Conservation (phyloP, 2,113 vertebrate genomes). For the Crotalus viridis region DNA sequence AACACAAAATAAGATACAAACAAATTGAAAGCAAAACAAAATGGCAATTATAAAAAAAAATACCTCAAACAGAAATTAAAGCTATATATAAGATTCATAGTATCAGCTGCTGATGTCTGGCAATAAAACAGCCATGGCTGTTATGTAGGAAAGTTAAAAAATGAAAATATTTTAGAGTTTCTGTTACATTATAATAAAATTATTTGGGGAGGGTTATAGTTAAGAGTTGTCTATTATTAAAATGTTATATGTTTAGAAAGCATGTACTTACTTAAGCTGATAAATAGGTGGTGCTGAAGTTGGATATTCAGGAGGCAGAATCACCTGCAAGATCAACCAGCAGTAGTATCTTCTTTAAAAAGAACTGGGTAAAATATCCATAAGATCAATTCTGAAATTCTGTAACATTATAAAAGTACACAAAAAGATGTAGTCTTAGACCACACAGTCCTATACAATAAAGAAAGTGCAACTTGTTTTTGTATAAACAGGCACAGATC, state of each 20-base stretch:
- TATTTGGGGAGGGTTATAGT: neutral
- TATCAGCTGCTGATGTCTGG: neutral
- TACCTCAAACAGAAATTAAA: neutral
- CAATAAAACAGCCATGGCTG: neutral
- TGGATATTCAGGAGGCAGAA: slow-evolving; percentile 89
- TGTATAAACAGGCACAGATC: neutral
- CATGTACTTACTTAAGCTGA: slow-evolving; percentile 88
- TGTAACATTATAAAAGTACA: neutral
- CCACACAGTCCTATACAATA: neutral
- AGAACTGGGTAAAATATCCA: neutral
- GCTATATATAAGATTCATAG: neutral
- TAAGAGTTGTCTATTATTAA: neutral
- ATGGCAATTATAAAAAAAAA: neutral
- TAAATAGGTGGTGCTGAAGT: slow-evolving; percentile 87
- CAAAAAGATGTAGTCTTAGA: neutral
- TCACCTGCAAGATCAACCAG: slow-evolving; percentile 76
- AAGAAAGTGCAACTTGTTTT: neutral
- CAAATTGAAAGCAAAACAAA: neutral
- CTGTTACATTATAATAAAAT: neutral
- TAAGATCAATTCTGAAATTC: neutral
- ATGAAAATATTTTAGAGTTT: neutral
- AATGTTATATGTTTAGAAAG: slow-evolving; percentile 4
- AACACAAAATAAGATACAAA: neutral
- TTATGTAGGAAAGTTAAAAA: neutral
- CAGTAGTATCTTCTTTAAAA: neutral